A percentile compares a stretch with the other conserved stretches of the same genome.
These are phyloP conservation scores for Deroplatys truncata DNA, from an alignment of 2,888 invertebrate genomes.

Conservation along the genomic window DNA sequence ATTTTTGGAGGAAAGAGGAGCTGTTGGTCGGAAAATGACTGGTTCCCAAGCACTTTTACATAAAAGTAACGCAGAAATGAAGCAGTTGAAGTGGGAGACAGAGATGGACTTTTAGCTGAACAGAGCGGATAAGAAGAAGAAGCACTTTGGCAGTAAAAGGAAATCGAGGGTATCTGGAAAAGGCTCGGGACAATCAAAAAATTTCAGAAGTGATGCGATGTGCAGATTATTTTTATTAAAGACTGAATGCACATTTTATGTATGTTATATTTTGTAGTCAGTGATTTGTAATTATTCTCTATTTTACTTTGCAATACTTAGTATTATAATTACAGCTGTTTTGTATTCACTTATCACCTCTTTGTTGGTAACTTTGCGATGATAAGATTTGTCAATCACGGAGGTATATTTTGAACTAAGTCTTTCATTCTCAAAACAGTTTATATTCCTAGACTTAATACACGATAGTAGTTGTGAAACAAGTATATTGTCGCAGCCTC, in stretches of 20 bases:
- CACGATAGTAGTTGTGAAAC: too few relatives aligned
- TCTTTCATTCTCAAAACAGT: too few relatives aligned
- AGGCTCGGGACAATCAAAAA: background rate
- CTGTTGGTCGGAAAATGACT: slow-evolving; percentile 55
- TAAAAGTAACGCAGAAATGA: slow-evolving; percentile 67
- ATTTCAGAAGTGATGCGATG: background rate
- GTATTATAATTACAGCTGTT: too few relatives aligned
- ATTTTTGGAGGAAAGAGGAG: slow-evolving; percentile 77
- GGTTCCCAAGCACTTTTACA: slow-evolving; percentile 68
- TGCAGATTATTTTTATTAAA: background rate
- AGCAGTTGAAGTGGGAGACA: slow-evolving; percentile 80
- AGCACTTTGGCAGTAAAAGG: slow-evolving; percentile 15
- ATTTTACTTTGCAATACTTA: too few relatives aligned
- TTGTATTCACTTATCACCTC: too few relatives aligned
- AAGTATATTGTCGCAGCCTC: too few relatives aligned
- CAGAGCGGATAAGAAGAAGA: slow-evolving; percentile 25
- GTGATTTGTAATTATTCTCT: too few relatives aligned
- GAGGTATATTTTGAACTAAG: too few relatives aligned
- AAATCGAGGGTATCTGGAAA: background rate
- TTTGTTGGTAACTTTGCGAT: too few relatives aligned
- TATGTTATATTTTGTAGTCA: background rate
- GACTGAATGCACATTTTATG: background rate
- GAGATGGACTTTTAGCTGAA: slow-evolving; percentile 61
- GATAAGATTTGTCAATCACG: too few relatives aligned
- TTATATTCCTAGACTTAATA: too few relatives aligned